Percentiles rank a stretch among this genome's conserved stretches.
phyloP scores from a whole-genome alignment of 2,888 invertebrate species.

The Lomographa bimaculata region DNA sequence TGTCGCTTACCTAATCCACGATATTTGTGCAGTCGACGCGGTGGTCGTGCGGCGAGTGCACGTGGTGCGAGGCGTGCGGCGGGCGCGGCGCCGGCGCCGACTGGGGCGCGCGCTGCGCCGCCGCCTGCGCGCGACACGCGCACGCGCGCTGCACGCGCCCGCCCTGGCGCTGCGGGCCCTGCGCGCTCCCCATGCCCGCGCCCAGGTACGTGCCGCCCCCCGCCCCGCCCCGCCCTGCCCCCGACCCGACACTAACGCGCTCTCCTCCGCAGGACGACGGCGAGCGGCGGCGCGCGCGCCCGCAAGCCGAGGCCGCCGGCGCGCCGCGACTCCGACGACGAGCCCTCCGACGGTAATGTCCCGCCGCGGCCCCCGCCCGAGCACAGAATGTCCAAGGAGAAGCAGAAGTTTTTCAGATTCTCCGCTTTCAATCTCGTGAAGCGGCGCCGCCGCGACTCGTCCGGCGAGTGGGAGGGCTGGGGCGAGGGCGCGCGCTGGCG shows the following conservation, averaged over 20 bases:
- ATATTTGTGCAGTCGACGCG: constrained; percentile 57
- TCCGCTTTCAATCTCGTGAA: constrained; percentile 90
- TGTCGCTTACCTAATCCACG: too few relatives aligned
- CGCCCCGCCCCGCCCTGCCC: constrained; percentile 5
- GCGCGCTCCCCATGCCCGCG: constrained; percentile 49
- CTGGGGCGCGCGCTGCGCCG: constrained; percentile 54
- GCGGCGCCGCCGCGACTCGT: constrained; percentile 64
- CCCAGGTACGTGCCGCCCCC: constrained; percentile 2
- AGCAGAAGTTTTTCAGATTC: constrained; percentile 93
- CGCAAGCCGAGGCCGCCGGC: constrained; percentile 48
- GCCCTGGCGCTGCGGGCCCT: constrained; percentile 56
- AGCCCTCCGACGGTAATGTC: constrained; percentile 79
- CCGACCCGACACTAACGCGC: constrained; percentile 22
- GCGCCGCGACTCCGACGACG: constrained; percentile 66
- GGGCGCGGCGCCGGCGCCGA: constrained; percentile 28
- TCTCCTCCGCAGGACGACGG: constrained; percentile 46
- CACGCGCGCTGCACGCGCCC: constrained; percentile 40
- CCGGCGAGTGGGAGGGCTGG: constrained; percentile 71
- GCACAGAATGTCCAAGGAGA: constrained; percentile 92
- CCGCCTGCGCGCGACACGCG: constrained; percentile 61
- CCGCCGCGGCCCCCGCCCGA: constrained; percentile 82
- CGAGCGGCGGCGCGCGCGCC: constrained; percentile 59
- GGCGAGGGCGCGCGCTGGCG: constrained; percentile 44
- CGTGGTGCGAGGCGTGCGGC: constrained; percentile 58
- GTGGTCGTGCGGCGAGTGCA: constrained; percentile 73